Base-by-base conservation (phyloP, 2,888 invertebrate species). In the Cataglyphis albicans region DNA sequence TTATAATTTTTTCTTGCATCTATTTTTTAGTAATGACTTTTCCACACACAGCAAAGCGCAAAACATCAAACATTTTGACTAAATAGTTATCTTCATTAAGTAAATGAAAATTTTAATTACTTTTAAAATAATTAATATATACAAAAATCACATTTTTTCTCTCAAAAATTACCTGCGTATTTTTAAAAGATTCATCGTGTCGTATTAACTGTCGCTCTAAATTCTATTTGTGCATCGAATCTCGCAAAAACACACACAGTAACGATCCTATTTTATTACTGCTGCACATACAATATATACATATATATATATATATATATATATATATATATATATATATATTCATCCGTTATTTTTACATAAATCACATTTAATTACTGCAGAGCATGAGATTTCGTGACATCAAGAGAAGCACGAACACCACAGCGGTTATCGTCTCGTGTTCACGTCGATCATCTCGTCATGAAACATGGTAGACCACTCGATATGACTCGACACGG, bases 301-400 rank as follows among this genome's bases (percentile, higher is more conserved):
- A 67, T 48, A 48, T 48, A 44, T 18, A 48, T 1, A 48, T n/a
- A 21, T 21, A 21, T 21, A 21, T 21, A 21, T 21, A 21, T 21
- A 21, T 21, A 21, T 21, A 81, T 68, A 44, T 68, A 44, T 81
- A 74, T 78, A 67, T 48, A 48, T 48, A 44, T 18, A 48, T 1
- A 48, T n/a, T 0, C n/a, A 52, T 70, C 57, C 74, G 74, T 80
- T 41, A 78, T 76, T 74, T 61, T 61, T 52, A 72, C 64, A 52
- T 76, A 82, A 86, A 82, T 86, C 86, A 82, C 48, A 52, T 21
- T 86, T 86, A 84, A 86, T 87, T 75, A 80, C 80, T 35, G 61
- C 35, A 48, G 55, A 10, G 32, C 81, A 48, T 82, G 84, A 75
- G 67, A 76, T 84, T 63, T 86, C 86, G 84, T 72, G 86, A 86